phyloP scores from a whole-genome alignment of 2,888 invertebrate species.

The Mythimna impura region DNA sequence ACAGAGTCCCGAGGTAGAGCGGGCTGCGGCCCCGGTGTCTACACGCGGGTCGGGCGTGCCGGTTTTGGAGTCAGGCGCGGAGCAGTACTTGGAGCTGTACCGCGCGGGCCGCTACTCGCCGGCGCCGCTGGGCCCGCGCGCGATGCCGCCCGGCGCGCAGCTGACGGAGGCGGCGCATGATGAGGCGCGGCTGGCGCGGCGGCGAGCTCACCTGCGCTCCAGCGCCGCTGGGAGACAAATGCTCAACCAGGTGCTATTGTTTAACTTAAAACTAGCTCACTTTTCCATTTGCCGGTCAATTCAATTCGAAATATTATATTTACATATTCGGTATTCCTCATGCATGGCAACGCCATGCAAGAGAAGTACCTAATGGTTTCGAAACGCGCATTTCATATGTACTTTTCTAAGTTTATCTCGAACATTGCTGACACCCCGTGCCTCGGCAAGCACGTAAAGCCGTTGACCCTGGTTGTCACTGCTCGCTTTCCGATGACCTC shows the following conservation, averaged over 20 bases:
- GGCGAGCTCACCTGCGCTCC: slow-evolving; percentile 92
- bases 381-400: too few species aligned
- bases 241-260: not conserved
- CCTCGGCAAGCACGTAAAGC: too few species aligned
- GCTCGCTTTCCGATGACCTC: too few species aligned
- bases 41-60: not conserved
- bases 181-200: slow-evolving; percentile 93
- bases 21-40: not conserved
- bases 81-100: slow-evolving; percentile 89
- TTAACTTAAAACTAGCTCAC: too few species aligned
- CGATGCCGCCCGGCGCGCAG: slow-evolving; percentile 94
- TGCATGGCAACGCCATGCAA: too few species aligned
- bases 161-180: slow-evolving; percentile 95
- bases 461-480: too few species aligned
- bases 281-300: too few species aligned
- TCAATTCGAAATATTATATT: too few species aligned
- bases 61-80: slow-evolving; percentile 19
- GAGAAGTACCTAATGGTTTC: too few species aligned
- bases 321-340: too few species aligned
- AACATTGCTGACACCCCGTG: too few species aligned
- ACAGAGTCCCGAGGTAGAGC: slow-evolving; percentile 33
- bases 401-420: too few species aligned
- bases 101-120: slow-evolving; percentile 96
- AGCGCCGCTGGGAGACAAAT: not conserved
- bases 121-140: slow-evolving; percentile 90